Evolutionary conservation across 2,888 invertebrate species (phyloP).

Genomic region (Drosophila rellima): DNA sequence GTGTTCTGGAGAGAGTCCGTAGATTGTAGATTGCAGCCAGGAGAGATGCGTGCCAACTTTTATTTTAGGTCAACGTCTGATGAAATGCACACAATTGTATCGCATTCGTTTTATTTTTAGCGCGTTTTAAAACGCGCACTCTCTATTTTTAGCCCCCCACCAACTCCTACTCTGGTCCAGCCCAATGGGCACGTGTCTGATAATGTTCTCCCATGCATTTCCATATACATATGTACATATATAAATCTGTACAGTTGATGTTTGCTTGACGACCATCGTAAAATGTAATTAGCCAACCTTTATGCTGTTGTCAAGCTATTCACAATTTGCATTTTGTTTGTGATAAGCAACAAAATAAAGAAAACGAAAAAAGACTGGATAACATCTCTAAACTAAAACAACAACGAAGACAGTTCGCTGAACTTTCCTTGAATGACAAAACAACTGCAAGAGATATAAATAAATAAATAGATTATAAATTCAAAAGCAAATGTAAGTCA

Average conservation of each 20-base stretch:
- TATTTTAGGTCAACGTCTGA: constrained; percentile 59
- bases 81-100: constrained; percentile 35
- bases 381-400: neutral
- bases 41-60: constrained; percentile 1
- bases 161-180: constrained; percentile 23
- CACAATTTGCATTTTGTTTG: neutral
- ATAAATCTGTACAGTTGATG: constrained; percentile 13
- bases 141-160: constrained; percentile 36
- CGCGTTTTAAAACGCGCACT: constrained; percentile 20
- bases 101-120: constrained; percentile 35
- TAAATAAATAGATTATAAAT: constrained; percentile 1
- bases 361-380: constrained; percentile 13
- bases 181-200: constrained; percentile 21
- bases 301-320: constrained; percentile 19
- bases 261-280: constrained; percentile 5
- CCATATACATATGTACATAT: neutral
- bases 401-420: constrained; percentile 23
- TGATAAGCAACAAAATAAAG: constrained; percentile 4
- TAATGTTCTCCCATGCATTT: neutral
- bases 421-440: constrained; percentile 13
- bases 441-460: neutral
- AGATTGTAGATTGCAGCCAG: neutral
- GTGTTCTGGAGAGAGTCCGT: constrained; percentile 1
- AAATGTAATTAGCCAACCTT: constrained; percentile 8
- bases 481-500: neutral